Evolutionary conservation across 2,113 vertebrate genomes (phyloP).

Genomic region (Silurus meridionalis): DNA sequence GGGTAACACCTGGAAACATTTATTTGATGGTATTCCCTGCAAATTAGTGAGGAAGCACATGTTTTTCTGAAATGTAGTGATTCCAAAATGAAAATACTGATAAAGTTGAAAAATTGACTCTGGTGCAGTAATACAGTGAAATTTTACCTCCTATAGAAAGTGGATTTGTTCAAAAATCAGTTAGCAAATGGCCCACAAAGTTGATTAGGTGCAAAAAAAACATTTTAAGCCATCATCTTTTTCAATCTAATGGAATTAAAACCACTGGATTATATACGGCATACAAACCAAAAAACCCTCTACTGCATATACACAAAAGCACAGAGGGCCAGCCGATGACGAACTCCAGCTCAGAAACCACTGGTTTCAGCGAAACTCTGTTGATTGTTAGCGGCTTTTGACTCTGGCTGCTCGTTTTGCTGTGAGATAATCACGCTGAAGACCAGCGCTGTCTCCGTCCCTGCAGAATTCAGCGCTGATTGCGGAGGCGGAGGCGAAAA

Average conservation of each 20-base stretch:
- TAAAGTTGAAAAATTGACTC: too few relatives aligned
- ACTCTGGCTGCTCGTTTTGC: constrained; percentile 5
- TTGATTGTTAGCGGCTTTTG: constrained; percentile 42
- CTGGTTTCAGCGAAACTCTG: constrained; percentile 43
- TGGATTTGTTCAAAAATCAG: neutral
- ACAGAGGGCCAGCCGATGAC: neutral
- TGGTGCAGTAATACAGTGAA: too few relatives aligned
- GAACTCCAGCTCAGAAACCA: neutral
- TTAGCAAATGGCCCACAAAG: neutral
- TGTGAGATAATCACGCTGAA: neutral
- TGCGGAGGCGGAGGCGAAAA: neutral
- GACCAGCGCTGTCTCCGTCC: neutral
- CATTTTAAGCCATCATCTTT: neutral
- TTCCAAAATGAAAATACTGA: too few relatives aligned
- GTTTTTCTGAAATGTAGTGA: too few relatives aligned
- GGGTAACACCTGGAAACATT: too few relatives aligned
- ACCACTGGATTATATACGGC: neutral
- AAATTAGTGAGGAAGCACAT: too few relatives aligned
- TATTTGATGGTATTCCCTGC: too few relatives aligned
- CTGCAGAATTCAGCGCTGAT: constrained; percentile 20
- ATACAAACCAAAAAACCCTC: neutral
- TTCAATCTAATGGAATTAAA: neutral
- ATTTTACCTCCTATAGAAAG: neutral
- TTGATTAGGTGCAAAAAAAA: too few relatives aligned
- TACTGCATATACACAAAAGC: too few relatives aligned